Percentiles rank a stretch among this genome's conserved stretches.
Conservation (phyloP, 2,797 vertebrate species). For the Pristis pectinata region DNA sequence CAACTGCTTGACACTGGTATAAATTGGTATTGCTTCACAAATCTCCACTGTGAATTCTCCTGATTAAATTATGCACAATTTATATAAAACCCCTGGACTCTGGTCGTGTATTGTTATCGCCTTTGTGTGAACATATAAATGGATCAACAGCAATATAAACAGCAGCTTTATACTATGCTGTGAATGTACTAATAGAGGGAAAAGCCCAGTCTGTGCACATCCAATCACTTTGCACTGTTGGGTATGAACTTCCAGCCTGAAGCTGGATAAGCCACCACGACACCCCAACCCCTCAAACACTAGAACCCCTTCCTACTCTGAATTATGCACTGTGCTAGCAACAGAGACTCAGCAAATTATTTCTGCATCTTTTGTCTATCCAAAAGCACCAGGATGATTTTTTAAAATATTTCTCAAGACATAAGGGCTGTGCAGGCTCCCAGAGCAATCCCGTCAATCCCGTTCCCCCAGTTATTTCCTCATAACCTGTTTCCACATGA, state of each 20-base stretch:
- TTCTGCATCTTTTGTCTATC: background rate
- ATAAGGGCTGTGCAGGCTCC: too few species aligned
- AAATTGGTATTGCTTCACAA: slow-evolving; percentile 28
- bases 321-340: background rate
- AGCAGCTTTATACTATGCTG: background rate
- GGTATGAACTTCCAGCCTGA: background rate
- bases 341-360: background rate
- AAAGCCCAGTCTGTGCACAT: background rate
- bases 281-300: too few species aligned
- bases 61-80: slow-evolving; percentile 28
- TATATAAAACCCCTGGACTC: slow-evolving; percentile 15
- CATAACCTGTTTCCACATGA: too few species aligned
- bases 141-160: background rate
- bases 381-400: background rate
- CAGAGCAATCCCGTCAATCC: too few species aligned
- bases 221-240: slow-evolving; percentile 9
- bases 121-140: slow-evolving; percentile 4
- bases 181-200: background rate
- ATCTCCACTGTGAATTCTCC: slow-evolving; percentile 21
- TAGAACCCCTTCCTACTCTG: background rate
- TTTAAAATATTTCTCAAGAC: too few species aligned
- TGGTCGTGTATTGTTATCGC: background rate
- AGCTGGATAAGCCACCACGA: background rate
- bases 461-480: too few species aligned
- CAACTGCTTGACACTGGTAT: slow-evolving; percentile 31